phyloP scores from a whole-genome alignment of 1,140 invertebrate species.

The Zaprionus nigranus region DNA sequence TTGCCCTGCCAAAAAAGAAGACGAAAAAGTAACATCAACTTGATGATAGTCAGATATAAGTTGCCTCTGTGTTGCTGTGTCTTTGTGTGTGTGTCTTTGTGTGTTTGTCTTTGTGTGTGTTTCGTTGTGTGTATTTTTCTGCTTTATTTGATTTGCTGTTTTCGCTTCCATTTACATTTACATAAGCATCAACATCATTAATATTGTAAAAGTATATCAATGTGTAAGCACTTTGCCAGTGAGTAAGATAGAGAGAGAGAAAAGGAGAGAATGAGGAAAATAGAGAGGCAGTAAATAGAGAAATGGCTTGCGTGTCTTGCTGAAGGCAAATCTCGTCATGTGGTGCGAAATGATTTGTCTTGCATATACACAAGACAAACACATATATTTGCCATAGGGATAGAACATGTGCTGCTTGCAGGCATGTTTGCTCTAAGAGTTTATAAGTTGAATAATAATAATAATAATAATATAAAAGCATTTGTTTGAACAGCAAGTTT shows the following conservation, averaged over 20 bases:
- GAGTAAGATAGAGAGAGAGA: background rate
- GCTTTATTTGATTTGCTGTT: slow-evolving; percentile 57
- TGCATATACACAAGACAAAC: background rate
- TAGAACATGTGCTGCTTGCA: background rate
- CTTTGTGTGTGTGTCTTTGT: background rate
- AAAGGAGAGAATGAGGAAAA: background rate
- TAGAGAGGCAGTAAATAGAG: background rate
- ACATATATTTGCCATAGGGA: background rate
- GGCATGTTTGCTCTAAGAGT: background rate
- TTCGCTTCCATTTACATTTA: slow-evolving; percentile 58
- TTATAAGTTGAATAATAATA: background rate
- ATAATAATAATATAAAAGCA: background rate
- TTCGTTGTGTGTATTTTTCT: slow-evolving; percentile 21
- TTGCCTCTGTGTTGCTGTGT: background rate
- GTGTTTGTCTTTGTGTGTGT: slow-evolving; percentile 1
- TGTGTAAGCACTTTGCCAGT: slow-evolving; percentile 32
- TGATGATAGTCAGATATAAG: slow-evolving; percentile 4
- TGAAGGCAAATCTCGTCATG: slow-evolving; percentile 4
- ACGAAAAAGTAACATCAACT: slow-evolving; percentile 26
- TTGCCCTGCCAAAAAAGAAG: slow-evolving; percentile 12
- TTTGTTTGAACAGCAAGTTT: background rate
- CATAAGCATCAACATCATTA: slow-evolving; percentile 73
- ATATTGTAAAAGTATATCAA: slow-evolving; percentile 60
- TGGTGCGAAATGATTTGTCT: slow-evolving; percentile 9
- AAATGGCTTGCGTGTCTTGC: slow-evolving; percentile 22